A percentile compares a stretch with the other conserved stretches of the same genome.
Conservation (phyloP, 92 coral and sea anemone species). For the Epizoanthus scotinus region DNA sequence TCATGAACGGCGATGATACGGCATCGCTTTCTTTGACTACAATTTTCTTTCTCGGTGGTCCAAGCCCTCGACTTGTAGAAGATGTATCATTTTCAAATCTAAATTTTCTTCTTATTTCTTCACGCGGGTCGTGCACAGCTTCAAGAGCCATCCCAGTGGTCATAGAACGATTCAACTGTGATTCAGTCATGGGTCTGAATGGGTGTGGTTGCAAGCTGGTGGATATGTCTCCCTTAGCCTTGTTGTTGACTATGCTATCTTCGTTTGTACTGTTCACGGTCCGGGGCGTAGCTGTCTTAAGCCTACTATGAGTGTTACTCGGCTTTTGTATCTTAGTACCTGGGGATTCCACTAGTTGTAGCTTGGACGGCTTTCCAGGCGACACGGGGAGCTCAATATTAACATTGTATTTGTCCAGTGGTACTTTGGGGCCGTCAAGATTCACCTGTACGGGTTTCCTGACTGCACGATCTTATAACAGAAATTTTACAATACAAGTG, state of each 20-base stretch:
- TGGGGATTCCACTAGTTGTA: slow-evolving; percentile 21
- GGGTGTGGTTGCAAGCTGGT: neutral
- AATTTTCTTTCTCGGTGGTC: slow-evolving; percentile 2
- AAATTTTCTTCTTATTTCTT: neutral
- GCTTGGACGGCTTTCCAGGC: slow-evolving; percentile 30
- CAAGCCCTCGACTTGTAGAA: neutral
- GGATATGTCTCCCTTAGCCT: neutral
- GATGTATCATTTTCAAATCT: neutral
- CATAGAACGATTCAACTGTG: neutral
- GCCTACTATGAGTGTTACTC: neutral
- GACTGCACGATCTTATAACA: slow-evolving; percentile 32
- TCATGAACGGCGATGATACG: neutral
- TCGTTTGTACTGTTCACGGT: neutral
- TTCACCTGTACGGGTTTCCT: slow-evolving; percentile 30
- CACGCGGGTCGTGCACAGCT: neutral
- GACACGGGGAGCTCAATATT: slow-evolving; percentile 35
- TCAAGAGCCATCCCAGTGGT: neutral
- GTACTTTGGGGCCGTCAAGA: slow-evolving; percentile 15
- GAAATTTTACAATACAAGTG: neutral
- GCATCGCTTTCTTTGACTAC: neutral
- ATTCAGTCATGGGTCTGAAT: neutral
- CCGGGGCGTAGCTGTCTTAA: neutral
- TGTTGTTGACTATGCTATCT: neutral
- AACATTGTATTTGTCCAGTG: neutral
- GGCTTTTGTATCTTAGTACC: neutral